These are phyloP conservation scores for Tetraneura akinire DNA, from an alignment of 1,140 invertebrate species.

Conservation along the genomic window DNA sequence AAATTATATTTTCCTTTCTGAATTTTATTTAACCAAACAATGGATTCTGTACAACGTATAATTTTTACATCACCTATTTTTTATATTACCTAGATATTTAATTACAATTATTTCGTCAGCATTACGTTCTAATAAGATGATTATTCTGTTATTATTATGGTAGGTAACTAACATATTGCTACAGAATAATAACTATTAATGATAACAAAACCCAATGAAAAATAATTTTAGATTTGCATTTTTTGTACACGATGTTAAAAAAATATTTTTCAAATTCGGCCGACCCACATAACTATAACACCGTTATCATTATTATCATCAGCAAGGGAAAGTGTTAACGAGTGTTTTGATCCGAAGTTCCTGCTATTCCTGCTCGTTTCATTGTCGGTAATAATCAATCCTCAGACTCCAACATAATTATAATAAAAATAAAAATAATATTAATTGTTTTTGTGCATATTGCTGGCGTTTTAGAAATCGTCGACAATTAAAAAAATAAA, in stretches of 20 bases:
- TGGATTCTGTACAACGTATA: no score
- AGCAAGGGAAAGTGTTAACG: conserved; percentile 44
- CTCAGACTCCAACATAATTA: conserved; percentile 7
- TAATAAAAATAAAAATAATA: no score
- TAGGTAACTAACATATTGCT: background rate
- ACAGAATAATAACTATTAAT: conserved; percentile 26
- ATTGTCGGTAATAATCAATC: conserved; percentile 28
- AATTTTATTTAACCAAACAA: no score
- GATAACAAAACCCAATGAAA: background rate
- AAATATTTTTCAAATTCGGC: conserved; percentile 19
- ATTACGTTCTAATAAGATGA: background rate
- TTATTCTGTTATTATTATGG: background rate
- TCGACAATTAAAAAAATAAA: conserved; percentile 25
- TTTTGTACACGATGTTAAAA: background rate
- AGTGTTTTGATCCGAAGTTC: conserved; percentile 49
- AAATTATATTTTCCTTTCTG: no score
- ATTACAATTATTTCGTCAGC: background rate
- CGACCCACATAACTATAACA: conserved; percentile 43
- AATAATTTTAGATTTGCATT: background rate
- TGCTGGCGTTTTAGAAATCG: conserved; percentile 45
- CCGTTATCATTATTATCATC: conserved; percentile 48
- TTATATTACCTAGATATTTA: background rate
- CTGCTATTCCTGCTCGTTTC: conserved; percentile 31
- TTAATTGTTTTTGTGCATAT: conserved; percentile 44
- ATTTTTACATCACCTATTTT: background rate